Evolutionary conservation across 2,113 vertebrate genomes (phyloP).

Genomic region (Nipponia nippon): DNA sequence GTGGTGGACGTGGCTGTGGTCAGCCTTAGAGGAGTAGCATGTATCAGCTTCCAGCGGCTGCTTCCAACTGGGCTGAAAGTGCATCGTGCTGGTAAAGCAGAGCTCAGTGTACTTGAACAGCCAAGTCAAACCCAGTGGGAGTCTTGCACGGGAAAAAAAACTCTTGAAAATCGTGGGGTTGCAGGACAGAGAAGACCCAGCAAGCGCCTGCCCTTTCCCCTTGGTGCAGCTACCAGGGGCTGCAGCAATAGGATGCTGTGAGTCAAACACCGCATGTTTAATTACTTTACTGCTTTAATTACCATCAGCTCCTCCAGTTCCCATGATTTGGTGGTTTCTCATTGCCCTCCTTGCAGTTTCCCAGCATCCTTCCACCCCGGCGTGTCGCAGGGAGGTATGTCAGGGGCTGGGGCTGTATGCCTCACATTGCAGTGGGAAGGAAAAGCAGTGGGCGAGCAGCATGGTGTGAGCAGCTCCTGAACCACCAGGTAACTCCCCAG

Average conservation of each 20-base stretch:
- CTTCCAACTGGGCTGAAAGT: not conserved
- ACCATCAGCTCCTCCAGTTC: not conserved
- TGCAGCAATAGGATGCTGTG: not conserved
- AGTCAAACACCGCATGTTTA: not conserved
- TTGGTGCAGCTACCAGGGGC: not conserved
- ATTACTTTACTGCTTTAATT: not conserved
- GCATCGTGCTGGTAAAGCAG: not conserved
- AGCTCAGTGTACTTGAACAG: not conserved
- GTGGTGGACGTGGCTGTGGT: not conserved
- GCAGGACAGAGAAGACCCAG: not conserved
- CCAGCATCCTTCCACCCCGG: not conserved
- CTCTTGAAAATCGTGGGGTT: accelerated
- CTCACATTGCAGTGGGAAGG: accelerated
- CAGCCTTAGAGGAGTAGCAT: accelerated
- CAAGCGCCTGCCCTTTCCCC: not conserved
- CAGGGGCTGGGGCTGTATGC: not conserved
- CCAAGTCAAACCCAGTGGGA: not conserved
- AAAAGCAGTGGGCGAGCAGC: accelerated
- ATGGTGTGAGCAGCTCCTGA: not conserved
- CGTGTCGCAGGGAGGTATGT: not conserved
- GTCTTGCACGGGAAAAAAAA: not conserved
- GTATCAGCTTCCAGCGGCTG: not conserved
- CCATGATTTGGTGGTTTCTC: not conserved
- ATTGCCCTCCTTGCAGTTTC: not conserved
- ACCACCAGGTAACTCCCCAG: not conserved